Conservation (phyloP, 2,113 vertebrate species). For the Caloenas nicobarica region DNA sequence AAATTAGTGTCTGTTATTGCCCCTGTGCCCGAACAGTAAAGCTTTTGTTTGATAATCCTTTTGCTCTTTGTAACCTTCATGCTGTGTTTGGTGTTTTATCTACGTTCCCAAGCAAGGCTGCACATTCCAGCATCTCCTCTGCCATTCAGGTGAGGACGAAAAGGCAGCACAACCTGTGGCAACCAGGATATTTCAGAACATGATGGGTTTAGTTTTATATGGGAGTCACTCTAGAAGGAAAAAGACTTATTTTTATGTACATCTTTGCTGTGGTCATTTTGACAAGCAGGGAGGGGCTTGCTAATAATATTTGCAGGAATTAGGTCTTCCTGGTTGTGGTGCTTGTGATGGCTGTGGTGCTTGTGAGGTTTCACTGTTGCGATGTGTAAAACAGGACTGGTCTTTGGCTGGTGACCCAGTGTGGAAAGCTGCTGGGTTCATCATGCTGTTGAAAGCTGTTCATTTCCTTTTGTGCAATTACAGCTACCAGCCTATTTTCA, state of each 20-base stretch:
- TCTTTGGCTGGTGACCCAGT: not conserved
- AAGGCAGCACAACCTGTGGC: not conserved
- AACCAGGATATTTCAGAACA: not conserved
- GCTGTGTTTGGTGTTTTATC: not conserved
- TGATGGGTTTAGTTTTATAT: not conserved
- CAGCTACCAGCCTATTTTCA: not conserved
- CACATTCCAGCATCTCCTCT: not conserved
- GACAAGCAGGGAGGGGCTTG: not conserved
- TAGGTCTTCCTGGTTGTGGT: not conserved
- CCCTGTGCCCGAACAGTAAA: not conserved
- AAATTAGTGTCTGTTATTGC: not conserved
- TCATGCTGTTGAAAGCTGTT: not conserved
- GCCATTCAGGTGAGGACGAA: not conserved
- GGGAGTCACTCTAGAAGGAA: not conserved
- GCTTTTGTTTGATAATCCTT: constrained; percentile 17
- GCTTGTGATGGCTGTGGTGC: not conserved
- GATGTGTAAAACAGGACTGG: not conserved
- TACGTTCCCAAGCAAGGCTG: not conserved
- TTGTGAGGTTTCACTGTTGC: not conserved
- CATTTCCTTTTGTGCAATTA: not conserved
- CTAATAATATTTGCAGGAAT: not conserved
- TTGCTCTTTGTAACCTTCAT: not conserved
- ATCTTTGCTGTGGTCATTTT: not conserved
- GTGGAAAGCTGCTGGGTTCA: not conserved
- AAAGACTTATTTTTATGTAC: not conserved